Percentiles rank a stretch among this genome's conserved stretches.
Conservation (phyloP, 2,113 vertebrate species). For the Lepus americanus region DNA sequence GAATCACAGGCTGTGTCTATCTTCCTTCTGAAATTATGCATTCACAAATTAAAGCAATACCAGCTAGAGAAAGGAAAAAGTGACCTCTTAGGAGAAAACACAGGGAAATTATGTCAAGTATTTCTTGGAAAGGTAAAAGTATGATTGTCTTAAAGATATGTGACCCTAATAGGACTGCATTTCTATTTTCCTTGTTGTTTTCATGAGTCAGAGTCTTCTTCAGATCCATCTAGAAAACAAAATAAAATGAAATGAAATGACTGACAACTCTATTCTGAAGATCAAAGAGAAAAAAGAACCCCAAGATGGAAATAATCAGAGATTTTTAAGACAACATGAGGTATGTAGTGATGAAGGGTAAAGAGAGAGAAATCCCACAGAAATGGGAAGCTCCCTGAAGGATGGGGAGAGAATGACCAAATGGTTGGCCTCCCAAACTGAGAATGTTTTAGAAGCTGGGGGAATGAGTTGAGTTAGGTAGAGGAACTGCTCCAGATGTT, state of each 20-base stretch:
- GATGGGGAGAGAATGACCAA: neutral
- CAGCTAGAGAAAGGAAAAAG: conserved; percentile 5
- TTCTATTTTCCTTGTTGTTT: conserved; percentile 62
- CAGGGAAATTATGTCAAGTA: conserved; percentile 35
- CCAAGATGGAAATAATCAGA: neutral
- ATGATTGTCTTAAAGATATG: conserved; percentile 53
- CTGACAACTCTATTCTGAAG: conserved; percentile 21
- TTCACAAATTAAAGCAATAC: conserved; percentile 34
- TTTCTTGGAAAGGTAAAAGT: conserved; percentile 44
- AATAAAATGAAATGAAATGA: neutral
- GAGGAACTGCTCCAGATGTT: neutral
- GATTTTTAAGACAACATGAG: conserved; percentile 1
- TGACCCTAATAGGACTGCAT: conserved; percentile 15
- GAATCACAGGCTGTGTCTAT: neutral
- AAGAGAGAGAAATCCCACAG: neutral
- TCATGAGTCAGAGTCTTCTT: conserved; percentile 28
- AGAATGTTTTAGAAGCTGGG: neutral
- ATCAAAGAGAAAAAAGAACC: conserved; percentile 5
- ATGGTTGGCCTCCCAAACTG: neutral
- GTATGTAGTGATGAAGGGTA: neutral
- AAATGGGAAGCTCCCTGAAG: neutral
- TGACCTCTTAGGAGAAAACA: neutral
- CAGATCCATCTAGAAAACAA: neutral
- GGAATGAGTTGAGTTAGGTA: neutral
- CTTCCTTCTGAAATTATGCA: neutral